Evolutionary conservation across 2,113 vertebrate species (phyloP).

Genomic region (Taxidea taxus): DNA sequence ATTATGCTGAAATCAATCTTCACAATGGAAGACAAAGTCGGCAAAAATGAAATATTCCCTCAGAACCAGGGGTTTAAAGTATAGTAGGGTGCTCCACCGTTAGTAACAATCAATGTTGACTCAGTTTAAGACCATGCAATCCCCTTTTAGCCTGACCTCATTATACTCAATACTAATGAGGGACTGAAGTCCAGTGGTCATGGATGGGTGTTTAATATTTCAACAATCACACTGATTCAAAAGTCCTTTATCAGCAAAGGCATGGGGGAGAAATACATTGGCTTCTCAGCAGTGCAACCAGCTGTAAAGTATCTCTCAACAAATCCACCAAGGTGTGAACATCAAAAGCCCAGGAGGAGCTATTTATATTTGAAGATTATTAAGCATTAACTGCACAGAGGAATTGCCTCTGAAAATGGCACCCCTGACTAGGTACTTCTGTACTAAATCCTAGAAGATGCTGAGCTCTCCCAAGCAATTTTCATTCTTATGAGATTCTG

Average conservation of each 20-base stretch:
- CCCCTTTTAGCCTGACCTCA: constrained; percentile 67
- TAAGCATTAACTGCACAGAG: background rate
- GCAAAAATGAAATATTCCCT: constrained; percentile 47
- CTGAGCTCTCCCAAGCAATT: background rate
- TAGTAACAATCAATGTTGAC: constrained; percentile 69
- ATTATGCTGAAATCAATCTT: constrained; percentile 58
- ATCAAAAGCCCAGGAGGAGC: background rate
- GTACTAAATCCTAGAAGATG: background rate
- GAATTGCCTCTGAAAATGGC: background rate
- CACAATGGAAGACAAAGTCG: constrained; percentile 48
- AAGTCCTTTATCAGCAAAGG: constrained; percentile 46
- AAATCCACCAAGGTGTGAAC: constrained; percentile 36
- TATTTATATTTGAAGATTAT: constrained; percentile 41
- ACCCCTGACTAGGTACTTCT: background rate
- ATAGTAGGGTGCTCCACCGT: background rate
- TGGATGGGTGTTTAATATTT: constrained; percentile 4
- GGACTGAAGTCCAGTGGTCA: background rate
- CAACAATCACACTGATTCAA: background rate
- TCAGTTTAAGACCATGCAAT: constrained; percentile 65
- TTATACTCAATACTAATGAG: constrained; percentile 63
- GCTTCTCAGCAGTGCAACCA: background rate
- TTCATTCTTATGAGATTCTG: background rate
- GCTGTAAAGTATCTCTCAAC: background rate
- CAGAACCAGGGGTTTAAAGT: constrained; percentile 1
- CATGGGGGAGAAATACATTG: background rate